These are phyloP conservation scores for Ammodytes dubius DNA, from an alignment of 2,113 vertebrate species.

Conservation along the genomic window DNA sequence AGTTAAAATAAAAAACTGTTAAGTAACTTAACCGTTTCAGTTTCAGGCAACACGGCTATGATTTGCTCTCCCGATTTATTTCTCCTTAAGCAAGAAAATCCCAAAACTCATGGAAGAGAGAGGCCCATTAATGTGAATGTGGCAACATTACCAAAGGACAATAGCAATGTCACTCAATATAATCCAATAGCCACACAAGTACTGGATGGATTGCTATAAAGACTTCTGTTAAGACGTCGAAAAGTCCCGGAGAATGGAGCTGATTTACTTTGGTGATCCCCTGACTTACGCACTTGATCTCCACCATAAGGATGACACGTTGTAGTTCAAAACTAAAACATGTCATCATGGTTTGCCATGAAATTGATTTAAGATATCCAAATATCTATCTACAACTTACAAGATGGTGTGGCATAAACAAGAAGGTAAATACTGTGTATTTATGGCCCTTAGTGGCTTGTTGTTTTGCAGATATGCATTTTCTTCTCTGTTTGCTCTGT, in stretches of 20 bases:
- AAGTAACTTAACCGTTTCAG: background rate
- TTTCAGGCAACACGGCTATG: conserved; percentile 1
- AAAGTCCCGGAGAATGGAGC: background rate
- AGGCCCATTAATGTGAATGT: background rate
- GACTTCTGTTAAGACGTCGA: background rate
- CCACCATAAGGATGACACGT: background rate
- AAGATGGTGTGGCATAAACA: background rate
- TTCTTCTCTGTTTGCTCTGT: conserved; percentile 3
- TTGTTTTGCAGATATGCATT: conserved; percentile 4
- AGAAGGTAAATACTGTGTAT: background rate
- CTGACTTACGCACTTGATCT: background rate
- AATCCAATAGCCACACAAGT: background rate
- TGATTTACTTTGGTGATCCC: background rate
- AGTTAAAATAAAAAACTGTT: too few relatives aligned
- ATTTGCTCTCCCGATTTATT: conserved; percentile 10
- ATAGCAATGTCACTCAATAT: too few relatives aligned
- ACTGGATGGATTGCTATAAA: background rate
- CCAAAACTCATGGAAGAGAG: background rate
- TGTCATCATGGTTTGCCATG: background rate
- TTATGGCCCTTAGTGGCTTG: background rate
- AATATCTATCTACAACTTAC: background rate
- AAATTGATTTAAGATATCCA: background rate
- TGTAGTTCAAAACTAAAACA: too few relatives aligned
- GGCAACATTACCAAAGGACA: background rate
- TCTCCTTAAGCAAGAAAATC: background rate